phyloP scores from a whole-genome alignment of 2,888 invertebrate species.

The Agriopis leucophaearia region DNA sequence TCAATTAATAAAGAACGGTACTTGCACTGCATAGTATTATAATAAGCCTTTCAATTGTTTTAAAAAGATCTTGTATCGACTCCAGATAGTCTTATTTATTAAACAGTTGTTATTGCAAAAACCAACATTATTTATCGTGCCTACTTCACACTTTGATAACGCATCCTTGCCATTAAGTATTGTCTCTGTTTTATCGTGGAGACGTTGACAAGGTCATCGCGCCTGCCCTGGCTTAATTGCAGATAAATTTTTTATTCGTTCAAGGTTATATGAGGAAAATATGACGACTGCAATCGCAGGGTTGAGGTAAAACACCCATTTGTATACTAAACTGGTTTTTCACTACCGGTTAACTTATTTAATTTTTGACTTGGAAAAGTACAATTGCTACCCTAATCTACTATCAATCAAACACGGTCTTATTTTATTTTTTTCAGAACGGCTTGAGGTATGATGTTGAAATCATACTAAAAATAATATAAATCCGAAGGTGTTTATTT shows the following conservation, averaged over 20 bases:
- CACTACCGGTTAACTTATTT: background rate
- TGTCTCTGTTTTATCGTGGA: slow-evolving; percentile 32
- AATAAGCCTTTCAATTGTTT: background rate
- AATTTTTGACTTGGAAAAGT: background rate
- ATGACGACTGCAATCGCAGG: slow-evolving; percentile 5
- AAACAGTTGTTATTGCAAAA: slow-evolving; percentile 20
- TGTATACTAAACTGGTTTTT: background rate
- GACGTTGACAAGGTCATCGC: slow-evolving; percentile 21
- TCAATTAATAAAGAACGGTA: background rate
- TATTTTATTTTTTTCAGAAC: too few species aligned
- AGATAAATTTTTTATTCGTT: slow-evolving; percentile 24
- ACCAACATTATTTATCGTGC: slow-evolving; percentile 15
- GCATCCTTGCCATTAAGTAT: slow-evolving; percentile 34
- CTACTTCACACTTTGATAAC: slow-evolving; percentile 31
- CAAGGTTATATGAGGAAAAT: slow-evolving; percentile 23
- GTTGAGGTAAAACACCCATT: background rate
- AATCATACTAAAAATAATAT: too few species aligned
- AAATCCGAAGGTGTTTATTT: too few species aligned
- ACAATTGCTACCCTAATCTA: too few species aligned
- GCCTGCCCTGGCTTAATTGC: slow-evolving; percentile 24
- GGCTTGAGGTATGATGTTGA: too few species aligned
- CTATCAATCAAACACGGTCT: too few species aligned
- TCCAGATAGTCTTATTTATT: background rate
- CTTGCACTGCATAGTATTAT: background rate
- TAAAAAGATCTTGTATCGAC: background rate